A percentile compares a stretch with the other conserved stretches of the same genome.
Conservation (phyloP, 1,140 invertebrate species). For the Anoplophora glabripennis region DNA sequence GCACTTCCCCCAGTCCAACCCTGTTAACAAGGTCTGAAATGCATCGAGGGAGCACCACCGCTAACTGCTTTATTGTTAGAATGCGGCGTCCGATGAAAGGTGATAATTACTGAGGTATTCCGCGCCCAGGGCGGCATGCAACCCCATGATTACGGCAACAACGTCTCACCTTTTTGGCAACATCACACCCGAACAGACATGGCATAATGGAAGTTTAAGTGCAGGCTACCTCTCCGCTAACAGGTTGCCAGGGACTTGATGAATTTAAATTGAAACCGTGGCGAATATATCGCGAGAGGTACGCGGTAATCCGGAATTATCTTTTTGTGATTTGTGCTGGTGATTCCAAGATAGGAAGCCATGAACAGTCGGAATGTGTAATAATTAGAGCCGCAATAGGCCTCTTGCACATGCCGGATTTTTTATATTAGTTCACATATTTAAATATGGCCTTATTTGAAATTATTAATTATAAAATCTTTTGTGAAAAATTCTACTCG, state of each 20-base stretch:
- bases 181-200: slow-evolving; percentile 10
- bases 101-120: slow-evolving; percentile 24
- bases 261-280: not conserved
- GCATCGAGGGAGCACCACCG: slow-evolving; percentile 13
- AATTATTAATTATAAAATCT: too few species aligned
- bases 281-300: too few species aligned
- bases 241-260: slow-evolving; percentile 11
- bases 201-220: slow-evolving; percentile 22
- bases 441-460: too few species aligned
- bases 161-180: slow-evolving; percentile 23
- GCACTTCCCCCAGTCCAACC: too few species aligned
- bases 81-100: slow-evolving; percentile 23
- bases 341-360: too few species aligned
- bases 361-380: too few species aligned
- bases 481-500: too few species aligned
- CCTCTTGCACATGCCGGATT: too few species aligned
- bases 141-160: slow-evolving; percentile 21
- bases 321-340: too few species aligned
- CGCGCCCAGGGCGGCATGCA: slow-evolving; percentile 19
- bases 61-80: slow-evolving; percentile 27
- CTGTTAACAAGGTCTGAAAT: slow-evolving; percentile 18
- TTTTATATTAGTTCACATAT: too few species aligned
- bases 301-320: too few species aligned
- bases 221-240: slow-evolving; percentile 13
- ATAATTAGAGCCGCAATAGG: too few species aligned